Conservation (phyloP, 2,113 vertebrate species). For the Ranitomeya variabilis region DNA sequence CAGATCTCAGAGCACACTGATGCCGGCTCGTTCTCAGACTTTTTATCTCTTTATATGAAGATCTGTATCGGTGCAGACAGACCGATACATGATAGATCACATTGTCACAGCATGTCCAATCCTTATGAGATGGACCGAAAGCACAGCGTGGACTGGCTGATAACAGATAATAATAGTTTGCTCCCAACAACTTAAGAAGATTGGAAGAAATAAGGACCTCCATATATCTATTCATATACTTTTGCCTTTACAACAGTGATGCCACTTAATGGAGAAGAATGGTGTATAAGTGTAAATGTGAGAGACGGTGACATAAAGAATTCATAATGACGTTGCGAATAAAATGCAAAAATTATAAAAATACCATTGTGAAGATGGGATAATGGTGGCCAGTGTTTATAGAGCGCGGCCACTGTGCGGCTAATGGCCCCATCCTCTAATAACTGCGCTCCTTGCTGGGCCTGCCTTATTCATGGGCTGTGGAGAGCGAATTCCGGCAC, state of each 20-base stretch:
- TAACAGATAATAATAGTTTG: background rate
- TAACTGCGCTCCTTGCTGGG: conserved; percentile 3
- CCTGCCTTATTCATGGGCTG: conserved; percentile 29
- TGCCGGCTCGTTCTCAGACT: no score
- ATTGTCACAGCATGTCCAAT: background rate
- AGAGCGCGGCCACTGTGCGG: background rate
- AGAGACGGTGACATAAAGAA: background rate
- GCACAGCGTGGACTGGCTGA: background rate
- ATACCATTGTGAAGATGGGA: background rate
- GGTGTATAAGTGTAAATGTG: background rate
- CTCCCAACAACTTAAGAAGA: background rate
- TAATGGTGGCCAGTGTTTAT: background rate
- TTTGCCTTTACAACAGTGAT: background rate
- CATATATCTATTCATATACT: background rate
- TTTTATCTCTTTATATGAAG: no score
- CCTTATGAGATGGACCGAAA: background rate
- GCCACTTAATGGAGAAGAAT: background rate
- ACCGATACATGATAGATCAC: background rate
- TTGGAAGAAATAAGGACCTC: background rate
- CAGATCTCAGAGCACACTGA: no score
- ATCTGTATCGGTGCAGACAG: background rate
- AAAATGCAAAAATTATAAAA: background rate
- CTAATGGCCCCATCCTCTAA: conserved; percentile 4
- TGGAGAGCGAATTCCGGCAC: conserved; percentile 13
- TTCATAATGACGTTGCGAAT: background rate